These are phyloP conservation scores for Alexandromys fortis DNA, from an alignment of 2,113 vertebrate species.

Conservation along the genomic window DNA sequence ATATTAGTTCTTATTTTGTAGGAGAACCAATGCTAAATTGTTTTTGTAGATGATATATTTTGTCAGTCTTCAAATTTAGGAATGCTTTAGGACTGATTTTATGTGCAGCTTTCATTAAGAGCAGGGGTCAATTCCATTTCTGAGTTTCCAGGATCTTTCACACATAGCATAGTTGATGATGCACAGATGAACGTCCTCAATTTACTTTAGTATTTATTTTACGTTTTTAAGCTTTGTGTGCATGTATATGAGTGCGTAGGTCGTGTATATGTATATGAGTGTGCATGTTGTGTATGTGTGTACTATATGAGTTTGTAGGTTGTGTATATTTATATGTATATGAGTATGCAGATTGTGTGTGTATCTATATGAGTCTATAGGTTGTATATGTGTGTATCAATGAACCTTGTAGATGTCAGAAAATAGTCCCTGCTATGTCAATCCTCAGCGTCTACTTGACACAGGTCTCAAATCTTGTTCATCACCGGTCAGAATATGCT, in stretches of 20 bases:
- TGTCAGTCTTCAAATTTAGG: background rate
- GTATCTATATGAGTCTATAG: background rate
- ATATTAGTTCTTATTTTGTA: background rate
- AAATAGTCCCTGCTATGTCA: background rate
- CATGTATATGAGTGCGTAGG: background rate
- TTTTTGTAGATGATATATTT: background rate
- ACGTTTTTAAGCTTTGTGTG: background rate
- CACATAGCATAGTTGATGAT: background rate
- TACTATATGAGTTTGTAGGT: no score
- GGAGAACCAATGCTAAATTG: background rate
- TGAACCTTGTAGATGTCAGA: no score
- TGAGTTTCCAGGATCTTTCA: fast-evolving
- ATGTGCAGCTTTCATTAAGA: background rate
- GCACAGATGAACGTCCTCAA: background rate
- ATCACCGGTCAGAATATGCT: background rate
- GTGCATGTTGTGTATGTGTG: background rate
- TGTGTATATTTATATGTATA: no score
- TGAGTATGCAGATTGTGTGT: no score
- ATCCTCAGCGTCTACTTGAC: background rate
- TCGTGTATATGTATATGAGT: background rate
- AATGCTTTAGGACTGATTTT: background rate
- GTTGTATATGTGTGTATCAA: background rate
- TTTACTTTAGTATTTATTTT: background rate
- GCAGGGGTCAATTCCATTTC: fast-evolving
- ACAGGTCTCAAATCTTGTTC: background rate